Evolutionary conservation across 2,113 vertebrate genomes (phyloP).

Genomic region (Calidris pygmaea): DNA sequence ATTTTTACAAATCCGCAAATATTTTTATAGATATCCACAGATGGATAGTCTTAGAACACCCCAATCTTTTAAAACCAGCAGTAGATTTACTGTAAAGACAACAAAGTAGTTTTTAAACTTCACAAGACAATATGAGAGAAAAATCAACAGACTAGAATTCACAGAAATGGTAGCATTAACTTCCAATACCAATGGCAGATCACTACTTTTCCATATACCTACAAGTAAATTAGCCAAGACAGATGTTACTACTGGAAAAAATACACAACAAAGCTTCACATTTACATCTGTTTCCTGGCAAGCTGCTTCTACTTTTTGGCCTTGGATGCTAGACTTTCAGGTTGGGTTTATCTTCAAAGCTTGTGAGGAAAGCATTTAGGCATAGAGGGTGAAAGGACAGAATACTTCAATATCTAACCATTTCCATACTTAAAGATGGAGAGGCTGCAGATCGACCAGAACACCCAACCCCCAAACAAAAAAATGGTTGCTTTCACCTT

Average conservation of each 20-base stretch:
- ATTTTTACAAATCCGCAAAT: neutral
- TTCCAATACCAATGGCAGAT: neutral
- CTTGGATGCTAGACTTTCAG: neutral
- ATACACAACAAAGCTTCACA: neutral
- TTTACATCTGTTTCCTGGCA: neutral
- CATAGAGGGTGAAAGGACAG: neutral
- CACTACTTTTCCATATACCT: neutral
- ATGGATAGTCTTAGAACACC: neutral
- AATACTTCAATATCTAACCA: neutral
- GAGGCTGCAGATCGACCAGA: neutral
- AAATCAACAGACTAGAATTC: neutral
- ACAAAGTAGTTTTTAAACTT: neutral
- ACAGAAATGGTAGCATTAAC: neutral
- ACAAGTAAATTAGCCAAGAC: neutral
- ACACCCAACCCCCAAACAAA: neutral
- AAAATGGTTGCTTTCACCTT: neutral
- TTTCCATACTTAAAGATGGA: neutral
- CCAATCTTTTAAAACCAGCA: neutral
- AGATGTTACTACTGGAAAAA: neutral
- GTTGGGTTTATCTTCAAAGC: neutral
- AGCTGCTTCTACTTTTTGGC: neutral
- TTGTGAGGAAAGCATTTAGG: neutral
- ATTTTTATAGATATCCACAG: neutral
- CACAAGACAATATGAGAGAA: neutral
- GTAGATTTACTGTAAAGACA: neutral